Conservation (phyloP, 1,140 invertebrate species). For the Drosophila burlai region DNA sequence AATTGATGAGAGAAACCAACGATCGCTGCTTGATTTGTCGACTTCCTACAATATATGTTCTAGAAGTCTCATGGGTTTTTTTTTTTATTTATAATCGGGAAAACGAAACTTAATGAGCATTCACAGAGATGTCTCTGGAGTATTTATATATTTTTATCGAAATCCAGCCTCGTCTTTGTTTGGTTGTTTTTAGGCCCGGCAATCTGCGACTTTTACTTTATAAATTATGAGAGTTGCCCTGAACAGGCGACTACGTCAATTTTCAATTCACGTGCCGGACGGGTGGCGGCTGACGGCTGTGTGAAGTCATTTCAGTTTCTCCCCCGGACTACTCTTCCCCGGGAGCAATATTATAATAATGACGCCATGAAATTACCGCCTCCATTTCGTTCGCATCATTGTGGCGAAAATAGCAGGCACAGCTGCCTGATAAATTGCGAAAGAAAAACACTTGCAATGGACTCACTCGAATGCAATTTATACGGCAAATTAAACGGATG, state of each 20-base stretch:
- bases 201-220: slow-evolving; percentile 34
- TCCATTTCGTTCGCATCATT: slow-evolving; percentile 29
- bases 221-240: slow-evolving; percentile 31
- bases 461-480: slow-evolving; percentile 25
- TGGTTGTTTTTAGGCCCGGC: slow-evolving; percentile 17
- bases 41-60: neutral
- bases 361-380: slow-evolving; percentile 45
- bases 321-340: slow-evolving; percentile 1
- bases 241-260: slow-evolving; percentile 15
- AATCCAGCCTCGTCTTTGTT: slow-evolving; percentile 6
- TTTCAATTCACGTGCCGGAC: slow-evolving; percentile 37
- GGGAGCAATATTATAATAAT: slow-evolving; percentile 32
- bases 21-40: neutral
- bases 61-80: neutral
- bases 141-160: neutral
- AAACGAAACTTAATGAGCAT: slow-evolving; percentile 2
- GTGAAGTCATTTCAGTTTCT: slow-evolving; percentile 45
- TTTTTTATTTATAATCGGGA: too few relatives aligned
- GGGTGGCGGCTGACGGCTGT: slow-evolving; percentile 2
- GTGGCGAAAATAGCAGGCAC: slow-evolving; percentile 34
- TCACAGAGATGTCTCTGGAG: neutral
- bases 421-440: slow-evolving; percentile 47
- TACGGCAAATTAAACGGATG: slow-evolving; percentile 15
- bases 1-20: neutral
- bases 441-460: slow-evolving; percentile 27